Evolutionary conservation across 2,888 invertebrate species (phyloP), one percentile per base, ranked within the genome.

Genomic region (Melolontha melolontha): DNA sequence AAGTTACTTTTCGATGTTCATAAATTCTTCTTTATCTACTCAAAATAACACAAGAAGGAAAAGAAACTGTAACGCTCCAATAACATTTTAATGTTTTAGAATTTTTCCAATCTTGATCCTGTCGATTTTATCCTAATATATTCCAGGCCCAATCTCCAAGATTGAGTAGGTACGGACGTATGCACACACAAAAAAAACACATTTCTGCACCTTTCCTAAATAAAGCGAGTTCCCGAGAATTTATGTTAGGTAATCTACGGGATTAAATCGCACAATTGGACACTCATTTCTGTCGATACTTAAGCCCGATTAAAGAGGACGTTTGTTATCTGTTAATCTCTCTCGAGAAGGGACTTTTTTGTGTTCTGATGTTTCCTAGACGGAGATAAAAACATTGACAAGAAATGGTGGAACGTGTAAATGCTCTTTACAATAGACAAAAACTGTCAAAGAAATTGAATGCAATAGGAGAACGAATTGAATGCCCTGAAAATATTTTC

Each of bases 201-300:
- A 62, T 62, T 62, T 62, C 59, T 62, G 59, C 59, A 62, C 59
- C 59, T 62, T 62, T 16, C 44, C 44, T 62, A 62, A 62, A 47
- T 62, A 62, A 47, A 62, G 59, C 44, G 47, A 29, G 34, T 62
- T 62, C 47, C 44, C 47, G 47, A 44, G 59, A 62, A 62, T 62
- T 62, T 62, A 62, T 62, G 59, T 62, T 62, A 51, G 62, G 66
- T 67, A 67, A 67, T 67, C 66, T 67, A 51, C 50, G 57, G 59
- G 66, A 59, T 59, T 59, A 62, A 67, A 62, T 67, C 66, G 66
- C 51, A 67, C 66, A 67, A 67, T 67, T 59, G 66, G 66, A 67
- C 51, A 51, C 59, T 62, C 59, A 44, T 62, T 59, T 27, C 66
- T 67, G 66, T 67, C 66, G 59, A 67, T 67, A 59, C 42, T 59